phyloP scores from a whole-genome alignment of 2,113 vertebrate genomes.

The Corydoras maculifer region DNA sequence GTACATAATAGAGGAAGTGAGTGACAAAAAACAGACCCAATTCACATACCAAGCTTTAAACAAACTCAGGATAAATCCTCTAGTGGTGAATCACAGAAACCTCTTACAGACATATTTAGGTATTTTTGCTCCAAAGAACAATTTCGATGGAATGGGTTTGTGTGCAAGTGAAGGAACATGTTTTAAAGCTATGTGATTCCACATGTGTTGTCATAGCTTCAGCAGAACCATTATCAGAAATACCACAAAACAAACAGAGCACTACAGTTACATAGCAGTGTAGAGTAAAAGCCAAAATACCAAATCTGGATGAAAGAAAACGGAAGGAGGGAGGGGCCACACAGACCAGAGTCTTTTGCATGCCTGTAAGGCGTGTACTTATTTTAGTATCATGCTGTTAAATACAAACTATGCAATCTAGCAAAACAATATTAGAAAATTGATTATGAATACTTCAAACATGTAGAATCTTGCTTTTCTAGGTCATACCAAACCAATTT shows the following conservation, averaged over 20 bases:
- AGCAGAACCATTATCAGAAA: constrained; percentile 2
- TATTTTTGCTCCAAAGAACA: constrained; percentile 7
- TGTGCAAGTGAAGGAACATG: constrained; percentile 2
- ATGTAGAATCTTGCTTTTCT: constrained; percentile 22
- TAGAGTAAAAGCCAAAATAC: not conserved
- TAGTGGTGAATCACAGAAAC: constrained; percentile 6
- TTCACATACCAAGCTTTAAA: constrained; percentile 2
- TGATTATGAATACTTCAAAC: not conserved
- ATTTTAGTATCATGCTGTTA: too few species aligned
- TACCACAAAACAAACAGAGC: constrained; percentile 22
- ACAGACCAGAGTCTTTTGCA: not conserved
- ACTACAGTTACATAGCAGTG: not conserved
- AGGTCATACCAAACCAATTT: constrained; percentile 41
- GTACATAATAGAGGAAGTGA: too few species aligned
- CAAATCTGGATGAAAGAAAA: not conserved
- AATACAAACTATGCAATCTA: too few species aligned
- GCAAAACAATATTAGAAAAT: too few species aligned
- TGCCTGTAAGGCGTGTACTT: not conserved
- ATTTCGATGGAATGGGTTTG: not conserved
- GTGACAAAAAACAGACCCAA: constrained; percentile 8
- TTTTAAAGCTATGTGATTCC: constrained; percentile 6
- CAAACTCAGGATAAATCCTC: not conserved
- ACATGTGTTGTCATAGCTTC: constrained; percentile 7
- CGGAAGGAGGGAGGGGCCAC: not conserved
- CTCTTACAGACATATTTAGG: not conserved